A percentile compares a stretch with the other conserved stretches of the same genome.
Evolutionary conservation across 2,113 vertebrate species (phyloP).

Genomic region (Percina caprodes): DNA sequence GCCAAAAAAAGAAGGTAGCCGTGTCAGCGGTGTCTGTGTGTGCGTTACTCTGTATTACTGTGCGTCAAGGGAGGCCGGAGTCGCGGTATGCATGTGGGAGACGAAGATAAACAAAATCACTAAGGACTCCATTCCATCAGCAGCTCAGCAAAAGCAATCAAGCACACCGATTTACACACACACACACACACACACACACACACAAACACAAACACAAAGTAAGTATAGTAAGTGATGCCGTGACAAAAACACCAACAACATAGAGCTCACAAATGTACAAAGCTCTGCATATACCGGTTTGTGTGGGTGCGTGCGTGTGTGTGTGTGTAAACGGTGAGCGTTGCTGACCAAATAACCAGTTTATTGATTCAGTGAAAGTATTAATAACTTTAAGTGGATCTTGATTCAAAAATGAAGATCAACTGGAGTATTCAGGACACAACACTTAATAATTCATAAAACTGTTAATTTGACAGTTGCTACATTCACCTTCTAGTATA

Average conservation of each 20-base stretch:
- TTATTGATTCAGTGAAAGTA: neutral
- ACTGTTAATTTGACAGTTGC: neutral
- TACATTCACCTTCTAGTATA: neutral
- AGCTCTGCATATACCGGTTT: neutral
- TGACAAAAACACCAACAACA: conserved; percentile 6
- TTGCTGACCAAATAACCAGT: neutral
- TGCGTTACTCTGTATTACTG: conserved; percentile 2
- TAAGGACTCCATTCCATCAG: conserved; percentile 54
- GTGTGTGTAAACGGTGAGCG: neutral
- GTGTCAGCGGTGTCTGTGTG: conserved; percentile 53
- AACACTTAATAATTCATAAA: neutral
- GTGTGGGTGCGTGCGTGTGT: too few relatives aligned
- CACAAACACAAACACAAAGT: conserved; percentile 1
- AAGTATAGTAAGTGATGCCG: neutral
- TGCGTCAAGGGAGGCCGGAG: conserved; percentile 34
- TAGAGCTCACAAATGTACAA: neutral
- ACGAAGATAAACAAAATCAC: conserved; percentile 66
- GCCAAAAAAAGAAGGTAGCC: conserved; percentile 50
- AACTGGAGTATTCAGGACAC: neutral
- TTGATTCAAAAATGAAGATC: neutral
- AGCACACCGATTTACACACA: conserved; percentile 9
- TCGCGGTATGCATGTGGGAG: conserved; percentile 35
- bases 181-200: conserved; percentile 14
- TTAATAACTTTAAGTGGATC: neutral
- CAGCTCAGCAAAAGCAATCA: conserved; percentile 37